phyloP scores from a whole-genome alignment of 2,113 vertebrate genomes.

The Sphyrna mokarran region DNA sequence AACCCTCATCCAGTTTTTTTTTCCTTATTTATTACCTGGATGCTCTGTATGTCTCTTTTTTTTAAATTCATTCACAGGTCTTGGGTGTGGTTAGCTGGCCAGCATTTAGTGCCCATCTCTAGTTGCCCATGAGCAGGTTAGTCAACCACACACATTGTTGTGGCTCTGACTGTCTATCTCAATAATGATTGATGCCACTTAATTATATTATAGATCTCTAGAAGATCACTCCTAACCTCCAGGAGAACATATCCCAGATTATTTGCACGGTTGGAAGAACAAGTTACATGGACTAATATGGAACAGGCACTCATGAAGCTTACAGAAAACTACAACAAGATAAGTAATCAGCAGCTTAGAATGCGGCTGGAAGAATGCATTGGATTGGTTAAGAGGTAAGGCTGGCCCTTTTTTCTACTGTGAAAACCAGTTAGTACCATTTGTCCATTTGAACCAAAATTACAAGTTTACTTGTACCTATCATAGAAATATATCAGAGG shows the following conservation, averaged over 20 bases:
- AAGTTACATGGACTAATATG: constrained; percentile 80
- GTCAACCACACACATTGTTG: too few species aligned
- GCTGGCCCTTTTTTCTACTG: not conserved
- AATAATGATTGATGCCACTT: too few species aligned
- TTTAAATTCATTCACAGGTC: too few species aligned
- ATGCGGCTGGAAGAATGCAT: constrained; percentile 74
- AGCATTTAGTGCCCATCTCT: too few species aligned
- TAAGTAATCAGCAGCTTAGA: constrained; percentile 64
- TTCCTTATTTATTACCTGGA: not conserved
- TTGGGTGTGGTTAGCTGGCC: too few species aligned
- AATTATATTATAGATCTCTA: too few species aligned
- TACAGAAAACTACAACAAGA: constrained; percentile 63
- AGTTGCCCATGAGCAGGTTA: too few species aligned
- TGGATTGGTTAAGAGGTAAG: constrained; percentile 79
- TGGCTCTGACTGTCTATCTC: too few species aligned
- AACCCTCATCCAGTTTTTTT: not conserved
- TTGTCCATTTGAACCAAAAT: not conserved
- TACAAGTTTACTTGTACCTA: not conserved
- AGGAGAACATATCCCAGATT: too few species aligned
- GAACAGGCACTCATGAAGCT: constrained; percentile 79
- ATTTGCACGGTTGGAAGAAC: too few species aligned
- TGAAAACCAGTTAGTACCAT: not conserved
- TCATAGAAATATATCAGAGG: not conserved
- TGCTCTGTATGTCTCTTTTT: not conserved
- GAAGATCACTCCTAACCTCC: too few species aligned